Conservation (phyloP, 2,888 invertebrate genomes). For the Carabus problematicus region DNA sequence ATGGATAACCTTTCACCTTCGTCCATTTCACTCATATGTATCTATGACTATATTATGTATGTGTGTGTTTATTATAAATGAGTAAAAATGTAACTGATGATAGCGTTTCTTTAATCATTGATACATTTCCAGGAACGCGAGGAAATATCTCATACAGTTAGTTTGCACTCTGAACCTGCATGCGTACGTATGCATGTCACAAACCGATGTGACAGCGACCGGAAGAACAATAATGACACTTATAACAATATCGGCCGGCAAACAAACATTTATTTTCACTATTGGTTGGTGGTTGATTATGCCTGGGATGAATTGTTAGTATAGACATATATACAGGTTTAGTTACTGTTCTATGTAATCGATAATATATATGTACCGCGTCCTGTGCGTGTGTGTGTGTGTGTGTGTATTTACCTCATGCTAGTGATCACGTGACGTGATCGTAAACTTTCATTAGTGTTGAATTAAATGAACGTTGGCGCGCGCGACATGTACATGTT, state of each 20-base stretch:
- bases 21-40: background rate
- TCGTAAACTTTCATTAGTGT: conserved; percentile 60
- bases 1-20: background rate
- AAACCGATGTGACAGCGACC: too few relatives aligned
- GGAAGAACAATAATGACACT: too few relatives aligned
- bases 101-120: too few relatives aligned
- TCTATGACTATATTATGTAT: background rate
- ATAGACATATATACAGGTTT: too few relatives aligned
- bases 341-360: conserved; percentile 1
- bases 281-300: too few relatives aligned
- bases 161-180: too few relatives aligned
- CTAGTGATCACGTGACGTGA: conserved; percentile 47
- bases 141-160: too few relatives aligned
- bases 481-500: conserved; percentile 24
- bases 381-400: conserved; percentile 12
- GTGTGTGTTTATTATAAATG: background rate
- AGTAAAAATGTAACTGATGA: background rate
- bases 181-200: too few relatives aligned
- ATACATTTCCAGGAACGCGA: too few relatives aligned
- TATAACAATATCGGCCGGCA: too few relatives aligned
- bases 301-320: too few relatives aligned
- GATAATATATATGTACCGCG: conserved; percentile 12
- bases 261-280: too few relatives aligned
- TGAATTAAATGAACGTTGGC: conserved; percentile 59
- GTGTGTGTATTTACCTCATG: background rate